These are phyloP conservation scores for Drosophila virilis DNA, from an alignment of 1,140 invertebrate species.

Conservation along the genomic window DNA sequence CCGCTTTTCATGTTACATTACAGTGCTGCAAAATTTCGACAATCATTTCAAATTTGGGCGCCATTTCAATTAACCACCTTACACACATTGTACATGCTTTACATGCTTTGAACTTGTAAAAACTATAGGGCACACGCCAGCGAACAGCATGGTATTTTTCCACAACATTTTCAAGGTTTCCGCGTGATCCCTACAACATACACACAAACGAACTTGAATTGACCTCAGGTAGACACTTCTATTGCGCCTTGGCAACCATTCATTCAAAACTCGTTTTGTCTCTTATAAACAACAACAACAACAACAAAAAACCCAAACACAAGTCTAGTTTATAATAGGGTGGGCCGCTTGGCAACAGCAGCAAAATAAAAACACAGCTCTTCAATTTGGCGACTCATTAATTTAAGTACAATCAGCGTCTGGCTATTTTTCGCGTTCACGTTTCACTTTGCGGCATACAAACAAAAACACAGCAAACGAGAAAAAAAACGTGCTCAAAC, in stretches of 20 bases:
- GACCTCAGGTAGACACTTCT: slow-evolving; percentile 66
- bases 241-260: slow-evolving; percentile 63
- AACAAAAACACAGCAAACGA: slow-evolving; percentile 17
- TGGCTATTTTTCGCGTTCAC: slow-evolving; percentile 24
- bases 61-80: not conserved
- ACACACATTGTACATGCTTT: not conserved
- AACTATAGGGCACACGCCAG: too few species aligned
- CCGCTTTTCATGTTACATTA: not conserved
- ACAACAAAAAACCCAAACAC: slow-evolving; percentile 19
- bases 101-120: slow-evolving; percentile 3
- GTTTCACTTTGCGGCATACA: slow-evolving; percentile 15
- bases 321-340: slow-evolving; percentile 35
- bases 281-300: slow-evolving; percentile 42
- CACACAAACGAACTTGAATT: slow-evolving; percentile 43
- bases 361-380: slow-evolving; percentile 45
- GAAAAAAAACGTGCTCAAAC: slow-evolving; percentile 22
- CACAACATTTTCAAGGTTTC: slow-evolving; percentile 45
- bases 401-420: not conserved
- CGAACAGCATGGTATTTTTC: slow-evolving; percentile 56
- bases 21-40: not conserved
- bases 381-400: slow-evolving; percentile 50
- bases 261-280: slow-evolving; percentile 66
- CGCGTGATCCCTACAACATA: slow-evolving; percentile 49
- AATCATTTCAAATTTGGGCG: not conserved
- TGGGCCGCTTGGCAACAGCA: slow-evolving; percentile 58